These are phyloP conservation scores for Oncopodura yosiiana DNA, from an alignment of 1,140 invertebrate genomes.

Conservation along the genomic window DNA sequence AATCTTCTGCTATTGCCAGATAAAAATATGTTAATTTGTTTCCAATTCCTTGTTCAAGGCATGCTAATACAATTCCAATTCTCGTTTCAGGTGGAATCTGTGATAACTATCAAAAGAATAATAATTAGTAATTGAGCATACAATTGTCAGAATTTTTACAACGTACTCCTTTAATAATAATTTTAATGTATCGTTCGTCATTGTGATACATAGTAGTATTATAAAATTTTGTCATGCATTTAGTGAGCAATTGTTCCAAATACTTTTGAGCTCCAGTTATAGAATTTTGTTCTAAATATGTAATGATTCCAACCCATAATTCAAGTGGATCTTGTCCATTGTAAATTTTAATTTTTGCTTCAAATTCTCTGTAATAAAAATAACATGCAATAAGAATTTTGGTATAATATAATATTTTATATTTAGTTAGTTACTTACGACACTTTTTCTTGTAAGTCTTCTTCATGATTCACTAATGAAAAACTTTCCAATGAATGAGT, in stretches of 20 bases:
- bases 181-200: slow-evolving; percentile 19
- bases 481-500: slow-evolving; percentile 8
- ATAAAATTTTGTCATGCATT: slow-evolving; percentile 1
- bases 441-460: background rate
- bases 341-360: slow-evolving; percentile 3
- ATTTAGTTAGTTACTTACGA: background rate
- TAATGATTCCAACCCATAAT: slow-evolving; percentile 7
- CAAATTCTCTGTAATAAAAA: slow-evolving; percentile 5
- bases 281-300: slow-evolving; percentile 20
- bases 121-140: slow-evolving; percentile 1
- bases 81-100: background rate
- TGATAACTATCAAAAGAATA: background rate
- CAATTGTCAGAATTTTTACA: background rate
- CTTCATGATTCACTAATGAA: background rate
- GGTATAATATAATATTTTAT: background rate
- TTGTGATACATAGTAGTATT: background rate
- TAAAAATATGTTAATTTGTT: slow-evolving; percentile 10
- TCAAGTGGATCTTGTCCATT: slow-evolving; percentile 20
- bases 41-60: slow-evolving; percentile 4
- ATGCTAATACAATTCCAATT: background rate
- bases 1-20: slow-evolving; percentile 12
- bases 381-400: background rate
- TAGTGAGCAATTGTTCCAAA: background rate
- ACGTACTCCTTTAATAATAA: slow-evolving; percentile 16
- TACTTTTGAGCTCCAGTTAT: slow-evolving; percentile 4